Percentiles rank a stretch among this genome's conserved stretches.
Evolutionary conservation across 2,888 invertebrate species (phyloP).

Genomic region (Protodeltote pygarga): DNA sequence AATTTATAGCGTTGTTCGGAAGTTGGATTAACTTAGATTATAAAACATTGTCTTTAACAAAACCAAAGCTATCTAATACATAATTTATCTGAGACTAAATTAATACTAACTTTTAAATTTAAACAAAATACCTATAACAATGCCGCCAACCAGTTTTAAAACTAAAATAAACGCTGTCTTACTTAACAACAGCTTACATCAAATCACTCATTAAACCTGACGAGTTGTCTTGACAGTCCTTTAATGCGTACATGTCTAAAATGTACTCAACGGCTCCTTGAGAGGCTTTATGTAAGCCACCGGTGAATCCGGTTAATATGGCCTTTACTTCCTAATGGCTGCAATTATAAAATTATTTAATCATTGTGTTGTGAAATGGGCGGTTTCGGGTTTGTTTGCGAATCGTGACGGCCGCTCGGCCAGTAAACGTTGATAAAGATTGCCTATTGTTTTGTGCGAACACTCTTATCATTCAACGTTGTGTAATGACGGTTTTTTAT

Average conservation of each 20-base stretch:
- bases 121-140: too few species aligned
- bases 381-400: conserved; percentile 55
- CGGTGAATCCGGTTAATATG: conserved; percentile 60
- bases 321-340: conserved; percentile 67
- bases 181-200: conserved; percentile 21
- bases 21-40: background rate
- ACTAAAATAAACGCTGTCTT: conserved; percentile 9
- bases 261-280: conserved; percentile 37
- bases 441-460: conserved; percentile 42
- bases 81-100: too few species aligned
- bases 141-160: conserved; percentile 1
- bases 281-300: conserved; percentile 56
- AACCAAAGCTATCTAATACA: too few species aligned
- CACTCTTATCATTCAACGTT: conserved; percentile 32
- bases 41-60: too few species aligned
- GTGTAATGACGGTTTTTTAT: conserved; percentile 25
- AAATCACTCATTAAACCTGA: conserved; percentile 32
- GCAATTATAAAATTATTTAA: conserved; percentile 72
- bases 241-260: conserved; percentile 37
- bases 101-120: too few species aligned
- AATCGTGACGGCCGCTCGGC: conserved; percentile 63
- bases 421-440: conserved; percentile 48
- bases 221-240: conserved; percentile 33
- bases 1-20: conserved; percentile 1
- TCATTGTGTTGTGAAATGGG: conserved; percentile 65